Base-by-base conservation (phyloP, 2,888 invertebrate genomes). In the Lysandra coridon region DNA sequence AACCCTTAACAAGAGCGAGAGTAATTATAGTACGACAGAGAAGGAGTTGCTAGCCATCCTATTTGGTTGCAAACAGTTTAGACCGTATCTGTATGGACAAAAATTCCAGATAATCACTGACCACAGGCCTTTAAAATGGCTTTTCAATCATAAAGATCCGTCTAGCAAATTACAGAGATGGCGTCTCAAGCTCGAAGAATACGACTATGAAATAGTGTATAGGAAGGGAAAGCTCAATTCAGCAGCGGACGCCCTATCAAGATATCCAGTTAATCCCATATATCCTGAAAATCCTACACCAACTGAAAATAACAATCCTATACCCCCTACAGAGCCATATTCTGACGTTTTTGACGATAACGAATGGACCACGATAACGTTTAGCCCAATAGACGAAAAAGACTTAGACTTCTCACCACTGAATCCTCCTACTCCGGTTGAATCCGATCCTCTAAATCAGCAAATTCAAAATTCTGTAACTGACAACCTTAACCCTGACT, bases 71-170 rank as follows among this genome's bases (percentile, higher is more conserved):
- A 64, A 64, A 64, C n/a, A 60, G 2, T 69, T 78, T 69, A 64
- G 73, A 40, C 73, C 78, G 14, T 78, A 78, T 12, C 53, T 83
- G 2, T 83, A 80, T 77, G 82, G 83, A 1, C 77, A 78, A 4
- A 80, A 80, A 75, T 83, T 84, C 76, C 12, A 30, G 40, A 82
- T 84, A 4, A 10, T 83, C 0, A 83, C 83, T 1, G 83, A 83
- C 75, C 83, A 84, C 40, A 44, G 77, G 7, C 83, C 83, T 14
- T 57, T 83, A 3, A 81, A 73, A 33, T 84, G 83, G 82, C 64
- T 84, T 1, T 82, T 82, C 12, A 83, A 83, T 77, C 79, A 79
- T 33, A 82, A 80, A 76, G 84, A 83, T 75, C 83, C 82, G 0
- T 76, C 80, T 1, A 79, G 76, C 49, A 81, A 80, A 80, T 30